phyloP scores from a whole-genome alignment of 23 tunicate species.

The Clavelina lepadiformis region DNA sequence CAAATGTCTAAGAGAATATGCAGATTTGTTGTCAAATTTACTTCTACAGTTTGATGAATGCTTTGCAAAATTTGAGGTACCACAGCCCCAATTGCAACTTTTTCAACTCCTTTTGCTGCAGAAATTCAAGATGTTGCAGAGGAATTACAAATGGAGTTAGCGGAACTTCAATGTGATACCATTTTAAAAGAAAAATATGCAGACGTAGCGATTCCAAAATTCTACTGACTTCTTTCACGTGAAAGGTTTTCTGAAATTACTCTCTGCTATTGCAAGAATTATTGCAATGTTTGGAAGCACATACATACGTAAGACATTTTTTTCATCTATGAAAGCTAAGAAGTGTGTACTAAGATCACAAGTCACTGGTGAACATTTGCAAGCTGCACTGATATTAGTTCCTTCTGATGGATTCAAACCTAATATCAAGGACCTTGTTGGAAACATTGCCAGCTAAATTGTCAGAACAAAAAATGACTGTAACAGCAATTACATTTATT shows the following conservation, averaged over 20 bases:
- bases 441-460: slow-evolving; percentile 21
- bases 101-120: slow-evolving; percentile 29
- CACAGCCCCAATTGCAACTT: slow-evolving; percentile 16
- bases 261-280: slow-evolving; percentile 22
- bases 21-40: slow-evolving; percentile 30
- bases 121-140: slow-evolving; percentile 30
- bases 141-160: slow-evolving; percentile 32
- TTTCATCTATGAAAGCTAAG: slow-evolving; percentile 28
- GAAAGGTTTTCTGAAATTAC: slow-evolving; percentile 28
- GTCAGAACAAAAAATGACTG: too few species aligned
- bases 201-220: slow-evolving; percentile 27
- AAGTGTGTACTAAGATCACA: slow-evolving; percentile 20
- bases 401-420: slow-evolving; percentile 21
- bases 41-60: slow-evolving; percentile 31
- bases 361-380: slow-evolving; percentile 48
- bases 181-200: slow-evolving; percentile 33
- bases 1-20: slow-evolving; percentile 2
- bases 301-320: slow-evolving; percentile 28
- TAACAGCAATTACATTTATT: too few species aligned
- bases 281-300: slow-evolving; percentile 56
- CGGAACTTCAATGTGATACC: too few species aligned
- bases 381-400: slow-evolving; percentile 19
- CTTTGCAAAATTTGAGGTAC: slow-evolving; percentile 15
- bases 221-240: slow-evolving; percentile 16
- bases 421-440: slow-evolving; percentile 26